Percentiles rank a stretch among this genome's conserved stretches.
Conservation (phyloP, 2,888 invertebrate species). For the Loripinus fragilis region DNA sequence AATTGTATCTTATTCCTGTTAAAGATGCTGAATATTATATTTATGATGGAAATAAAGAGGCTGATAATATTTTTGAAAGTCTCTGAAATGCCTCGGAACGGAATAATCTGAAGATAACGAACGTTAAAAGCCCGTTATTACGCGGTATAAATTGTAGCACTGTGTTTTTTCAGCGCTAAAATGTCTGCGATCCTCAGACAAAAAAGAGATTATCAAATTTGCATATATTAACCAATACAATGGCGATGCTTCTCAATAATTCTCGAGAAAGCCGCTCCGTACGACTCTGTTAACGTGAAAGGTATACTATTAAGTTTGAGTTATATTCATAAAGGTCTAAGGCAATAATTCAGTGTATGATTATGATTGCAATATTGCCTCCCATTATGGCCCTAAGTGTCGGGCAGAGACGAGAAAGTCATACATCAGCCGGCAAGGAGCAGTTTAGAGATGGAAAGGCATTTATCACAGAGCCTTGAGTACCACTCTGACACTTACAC, state of each 20-base stretch:
- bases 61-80: constrained; percentile 19
- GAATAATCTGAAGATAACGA: constrained; percentile 9
- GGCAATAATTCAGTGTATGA: constrained; percentile 63
- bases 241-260: neutral
- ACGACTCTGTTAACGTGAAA: constrained; percentile 31
- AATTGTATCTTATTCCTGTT: neutral
- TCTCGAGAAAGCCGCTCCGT: neutral
- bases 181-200: constrained; percentile 34
- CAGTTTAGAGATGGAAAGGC: constrained; percentile 48
- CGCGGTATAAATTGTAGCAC: constrained; percentile 34
- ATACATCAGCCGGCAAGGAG: constrained; percentile 58
- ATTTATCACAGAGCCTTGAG: constrained; percentile 61
- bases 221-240: constrained; percentile 27
- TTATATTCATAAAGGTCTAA: constrained; percentile 54
- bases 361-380: constrained; percentile 55
- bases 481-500: constrained; percentile 17
- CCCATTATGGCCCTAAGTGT: constrained; percentile 57
- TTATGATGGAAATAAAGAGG: constrained; percentile 17
- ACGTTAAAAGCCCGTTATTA: constrained; percentile 40
- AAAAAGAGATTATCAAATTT: constrained; percentile 44
- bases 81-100: constrained; percentile 15
- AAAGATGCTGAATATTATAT: neutral
- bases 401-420: constrained; percentile 40
- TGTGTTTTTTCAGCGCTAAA: constrained; percentile 17
- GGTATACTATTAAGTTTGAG: constrained; percentile 56